Evolutionary conservation across 1,140 invertebrate genomes (phyloP), one percentile per base, ranked within the genome.

Genomic region (Drosophila nannoptera): DNA sequence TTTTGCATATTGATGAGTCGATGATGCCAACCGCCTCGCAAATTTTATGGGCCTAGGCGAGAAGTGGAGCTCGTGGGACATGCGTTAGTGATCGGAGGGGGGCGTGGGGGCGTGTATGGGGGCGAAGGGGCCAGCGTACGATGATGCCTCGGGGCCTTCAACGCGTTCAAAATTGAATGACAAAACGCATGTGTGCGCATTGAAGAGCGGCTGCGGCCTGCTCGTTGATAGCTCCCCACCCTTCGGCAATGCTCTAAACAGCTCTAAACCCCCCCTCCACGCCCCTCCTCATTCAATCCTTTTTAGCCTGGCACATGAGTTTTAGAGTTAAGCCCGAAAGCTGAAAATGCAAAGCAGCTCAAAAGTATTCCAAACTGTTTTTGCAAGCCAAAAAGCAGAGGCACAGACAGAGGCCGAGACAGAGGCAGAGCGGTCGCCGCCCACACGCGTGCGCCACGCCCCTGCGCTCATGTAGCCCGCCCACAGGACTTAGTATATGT

Each of bases 281-380:
- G n/a, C n/a, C n/a, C n/a, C n/a, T n/a, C n/a, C n/a, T n/a, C n/a
- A n/a, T 22, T 22, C 22, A 22, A 22, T 22, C 22, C 22, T 22
- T 22, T 22, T 22, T 22, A 22, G 22, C 22, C 22, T 22, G 3
- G 43, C 55, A 59, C 56, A 16, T 32, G 43, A 58, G 46, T 64
- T 52, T 65, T n/a, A 6, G 5, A 58, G 66, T 52, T 63, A 71
- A 74, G 72, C 80, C 80, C 69, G 65, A 77, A 86, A 86, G 81
- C 81, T 77, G 71, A 86, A 84, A 86, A 84, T 84, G 80, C 80
- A 84, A 84, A 84, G 56, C 80, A 80, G 80, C 80, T 84, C 76
- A 68, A 84, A 86, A 77, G 76, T 77, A 84, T 84, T 84, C 60
- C 59, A 83, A 83, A 83, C 80, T 67, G 75, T 74, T 80, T 63